phyloP scores from a whole-genome alignment of 1,140 invertebrate genomes.

The Drosophila sulfurigaster region DNA sequence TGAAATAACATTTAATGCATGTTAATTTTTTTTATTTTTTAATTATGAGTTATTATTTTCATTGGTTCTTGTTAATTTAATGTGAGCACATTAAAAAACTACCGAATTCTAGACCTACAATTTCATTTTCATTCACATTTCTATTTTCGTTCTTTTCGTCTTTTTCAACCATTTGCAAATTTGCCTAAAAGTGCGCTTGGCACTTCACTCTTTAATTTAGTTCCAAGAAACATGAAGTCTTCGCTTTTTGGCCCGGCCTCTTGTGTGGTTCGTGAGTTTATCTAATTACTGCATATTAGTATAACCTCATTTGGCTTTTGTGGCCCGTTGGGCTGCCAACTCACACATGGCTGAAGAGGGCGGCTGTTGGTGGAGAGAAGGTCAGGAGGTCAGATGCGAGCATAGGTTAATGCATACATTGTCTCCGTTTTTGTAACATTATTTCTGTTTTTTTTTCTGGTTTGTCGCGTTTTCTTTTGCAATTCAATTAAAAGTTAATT shows the following conservation, averaged over 20 bases:
- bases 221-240: neutral
- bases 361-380: neutral
- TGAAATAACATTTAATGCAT: too few relatives aligned
- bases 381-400: constrained; percentile 5
- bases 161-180: neutral
- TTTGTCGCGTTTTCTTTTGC: constrained; percentile 46
- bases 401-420: constrained; percentile 32
- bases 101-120: too few relatives aligned
- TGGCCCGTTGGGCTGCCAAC: neutral
- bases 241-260: neutral
- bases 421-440: constrained; percentile 29
- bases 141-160: too few relatives aligned
- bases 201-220: neutral
- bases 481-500: constrained; percentile 76
- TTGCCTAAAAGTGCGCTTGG: neutral
- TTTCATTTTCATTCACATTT: too few relatives aligned
- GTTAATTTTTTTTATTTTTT: too few relatives aligned
- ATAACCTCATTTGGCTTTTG: constrained; percentile 8
- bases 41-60: too few relatives aligned
- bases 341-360: neutral
- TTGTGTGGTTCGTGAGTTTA: neutral
- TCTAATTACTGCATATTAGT: constrained; percentile 5
- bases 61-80: too few relatives aligned
- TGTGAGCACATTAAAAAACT: too few relatives aligned
- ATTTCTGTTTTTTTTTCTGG: too few relatives aligned